These are phyloP conservation scores for Kradibia gibbosae DNA, from an alignment of 1,140 invertebrate genomes.

Conservation along the genomic window DNA sequence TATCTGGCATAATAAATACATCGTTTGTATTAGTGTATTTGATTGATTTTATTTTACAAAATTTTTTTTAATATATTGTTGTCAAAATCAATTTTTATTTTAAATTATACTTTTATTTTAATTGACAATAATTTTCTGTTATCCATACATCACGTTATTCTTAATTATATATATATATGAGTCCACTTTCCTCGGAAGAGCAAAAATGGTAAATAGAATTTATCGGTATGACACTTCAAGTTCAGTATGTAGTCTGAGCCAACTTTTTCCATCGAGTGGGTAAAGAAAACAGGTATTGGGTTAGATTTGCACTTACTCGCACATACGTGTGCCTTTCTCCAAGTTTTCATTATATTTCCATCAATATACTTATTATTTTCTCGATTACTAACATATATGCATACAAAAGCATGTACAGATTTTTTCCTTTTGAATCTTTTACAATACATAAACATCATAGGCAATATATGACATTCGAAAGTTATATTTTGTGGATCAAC, in stretches of 20 bases:
- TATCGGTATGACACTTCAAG: slow-evolving; percentile 48
- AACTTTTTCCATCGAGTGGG: neutral
- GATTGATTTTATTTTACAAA: too few species aligned
- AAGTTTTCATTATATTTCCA: neutral
- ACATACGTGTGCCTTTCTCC: neutral
- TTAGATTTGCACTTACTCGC: slow-evolving; percentile 10
- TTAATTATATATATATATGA: slow-evolving; percentile 41
- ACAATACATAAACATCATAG: too few species aligned
- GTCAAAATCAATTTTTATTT: too few species aligned
- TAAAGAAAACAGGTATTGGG: neutral
- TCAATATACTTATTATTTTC: neutral
- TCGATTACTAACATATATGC: neutral
- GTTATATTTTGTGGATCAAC: too few species aligned
- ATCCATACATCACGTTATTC: too few species aligned
- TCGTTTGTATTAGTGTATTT: too few species aligned
- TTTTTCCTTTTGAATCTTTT: too few species aligned
- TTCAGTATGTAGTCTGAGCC: slow-evolving; percentile 13
- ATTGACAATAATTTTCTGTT: too few species aligned
- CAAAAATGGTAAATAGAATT: slow-evolving; percentile 44
- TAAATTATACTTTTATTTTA: too few species aligned
- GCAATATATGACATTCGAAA: too few species aligned
- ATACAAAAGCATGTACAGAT: neutral
- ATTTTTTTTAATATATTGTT: too few species aligned
- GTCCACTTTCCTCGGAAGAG: slow-evolving; percentile 45
- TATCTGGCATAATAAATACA: too few species aligned